Evolutionary conservation across 2,113 vertebrate genomes (phyloP).

Genomic region (Cryptotis parvus): DNA sequence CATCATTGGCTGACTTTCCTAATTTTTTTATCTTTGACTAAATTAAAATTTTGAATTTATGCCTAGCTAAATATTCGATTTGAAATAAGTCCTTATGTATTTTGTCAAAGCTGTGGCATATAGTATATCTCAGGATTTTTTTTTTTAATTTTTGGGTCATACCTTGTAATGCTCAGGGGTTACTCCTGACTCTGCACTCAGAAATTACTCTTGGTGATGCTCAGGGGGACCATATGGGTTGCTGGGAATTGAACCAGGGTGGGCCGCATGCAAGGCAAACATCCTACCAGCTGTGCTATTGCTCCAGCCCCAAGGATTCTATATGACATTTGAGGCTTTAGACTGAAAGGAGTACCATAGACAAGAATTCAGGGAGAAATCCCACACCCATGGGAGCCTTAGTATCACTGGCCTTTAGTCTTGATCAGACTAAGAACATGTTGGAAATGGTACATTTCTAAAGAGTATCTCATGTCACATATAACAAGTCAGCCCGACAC

Average conservation of each 20-base stretch:
- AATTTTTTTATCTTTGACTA: not conserved
- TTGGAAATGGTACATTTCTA: not conserved
- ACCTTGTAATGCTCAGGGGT: no score
- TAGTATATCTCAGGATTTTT: not conserved
- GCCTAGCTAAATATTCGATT: not conserved
- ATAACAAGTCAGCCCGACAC: not conserved
- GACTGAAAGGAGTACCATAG: fast-evolving
- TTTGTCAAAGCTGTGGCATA: not conserved
- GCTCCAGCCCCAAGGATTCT: not conserved
- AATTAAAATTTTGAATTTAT: not conserved
- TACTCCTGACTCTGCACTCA: no score
- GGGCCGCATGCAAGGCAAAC: no score
- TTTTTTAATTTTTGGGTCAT: no score
- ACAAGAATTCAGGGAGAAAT: not conserved
- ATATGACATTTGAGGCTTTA: not conserved
- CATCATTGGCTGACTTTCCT: not conserved
- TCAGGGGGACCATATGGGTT: no score
- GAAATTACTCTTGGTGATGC: no score
- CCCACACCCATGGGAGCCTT: fast-evolving
- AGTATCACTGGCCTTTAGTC: not conserved
- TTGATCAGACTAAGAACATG: not conserved
- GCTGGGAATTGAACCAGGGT: no score
- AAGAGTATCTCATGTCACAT: not conserved
- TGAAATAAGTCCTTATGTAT: not conserved
- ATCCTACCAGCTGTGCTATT: no score